Percentiles rank a stretch among this genome's conserved stretches.
phyloP scores from a whole-genome alignment of 2,888 invertebrate genomes.

The Seira musarum region DNA sequence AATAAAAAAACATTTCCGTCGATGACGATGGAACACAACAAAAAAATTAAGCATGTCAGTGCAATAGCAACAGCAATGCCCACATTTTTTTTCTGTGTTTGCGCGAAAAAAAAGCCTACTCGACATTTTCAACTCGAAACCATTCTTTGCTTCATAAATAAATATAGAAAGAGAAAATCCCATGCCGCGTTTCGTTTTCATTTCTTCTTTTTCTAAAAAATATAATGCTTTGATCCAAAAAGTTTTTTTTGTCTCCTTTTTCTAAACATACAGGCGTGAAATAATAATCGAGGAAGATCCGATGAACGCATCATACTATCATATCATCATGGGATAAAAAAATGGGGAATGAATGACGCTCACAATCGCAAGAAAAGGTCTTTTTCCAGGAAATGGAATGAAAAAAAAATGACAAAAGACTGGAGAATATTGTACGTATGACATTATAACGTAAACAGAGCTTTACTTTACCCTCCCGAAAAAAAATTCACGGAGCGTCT shows the following conservation, averaged over 20 bases:
- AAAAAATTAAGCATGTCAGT: not conserved
- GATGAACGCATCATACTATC: not conserved
- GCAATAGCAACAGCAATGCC: too few relatives aligned
- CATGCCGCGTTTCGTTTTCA: constrained; percentile 37
- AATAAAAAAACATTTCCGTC: too few relatives aligned
- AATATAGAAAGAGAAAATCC: constrained; percentile 49
- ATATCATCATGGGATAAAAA: constrained; percentile 2
- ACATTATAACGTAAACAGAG: too few relatives aligned
- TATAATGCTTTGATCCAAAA: not conserved
- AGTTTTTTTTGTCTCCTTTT: not conserved
- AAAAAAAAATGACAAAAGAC: not conserved
- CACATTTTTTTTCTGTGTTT: not conserved
- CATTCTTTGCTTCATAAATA: constrained; percentile 52
- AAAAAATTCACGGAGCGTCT: constrained; percentile 11
- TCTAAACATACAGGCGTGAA: constrained; percentile 24
- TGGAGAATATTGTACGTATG: too few relatives aligned
- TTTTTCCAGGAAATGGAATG: constrained; percentile 24
- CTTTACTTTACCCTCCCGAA: not conserved
- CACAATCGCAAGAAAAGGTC: constrained; percentile 11
- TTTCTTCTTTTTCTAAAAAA: constrained; percentile 8
- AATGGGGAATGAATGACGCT: constrained; percentile 25
- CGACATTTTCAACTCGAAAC: too few relatives aligned
- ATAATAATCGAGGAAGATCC: constrained; percentile 8
- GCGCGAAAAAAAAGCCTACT: constrained; percentile 27
- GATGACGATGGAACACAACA: too few relatives aligned